Evolutionary conservation across 2,888 invertebrate species (phyloP), one percentile per base, ranked within the genome.

Genomic region (Frankliniella intonsa): DNA sequence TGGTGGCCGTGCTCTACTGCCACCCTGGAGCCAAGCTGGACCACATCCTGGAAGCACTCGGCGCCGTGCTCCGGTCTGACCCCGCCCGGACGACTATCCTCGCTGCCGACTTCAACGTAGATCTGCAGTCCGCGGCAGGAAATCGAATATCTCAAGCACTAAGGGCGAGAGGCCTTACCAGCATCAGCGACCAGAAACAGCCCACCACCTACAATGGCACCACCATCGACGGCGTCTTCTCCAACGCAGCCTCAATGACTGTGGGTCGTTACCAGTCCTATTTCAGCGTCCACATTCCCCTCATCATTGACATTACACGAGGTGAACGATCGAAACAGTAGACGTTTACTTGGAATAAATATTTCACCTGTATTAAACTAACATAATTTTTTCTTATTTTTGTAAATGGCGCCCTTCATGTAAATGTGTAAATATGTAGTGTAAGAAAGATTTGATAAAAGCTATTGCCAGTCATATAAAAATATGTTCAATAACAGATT

Each of bases 1-100:
- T 65, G 65, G n/a, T 65, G 65, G 65, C n/a, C 65, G 65, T 65
- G 65, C 65, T 65, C 65, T 65, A 65, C 65, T n/a, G n/a, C 65
- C 65, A 65, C 65, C 65, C 65, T n/a, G n/a, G 9, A n/a, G 65
- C 65, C n/a, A 17, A n/a, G n/a, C 65, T 65, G 65, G 65, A 19
- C n/a, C n/a, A 65, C n/a, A 65, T 65, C 65, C 65, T 65, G 17
- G n/a, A 65, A n/a, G 65, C 65, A 5, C 17, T 65, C 65, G 65
- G 9, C 65, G n/a, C n/a, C n/a, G n/a, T 65, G 65, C n/a, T 65
- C n/a, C 65, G 8, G 9, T 10, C n/a, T 9, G 65, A 65, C 65
- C 65, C 8, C 1, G n/a, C 65, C 65, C 65, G n/a, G n/a, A 65
- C 17, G n/a, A 65, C 65, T n/a, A n/a, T 65, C 65, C 65, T 65